Conservation (phyloP, 2,113 vertebrate species). For the Sarotherodon lohbergeri region DNA sequence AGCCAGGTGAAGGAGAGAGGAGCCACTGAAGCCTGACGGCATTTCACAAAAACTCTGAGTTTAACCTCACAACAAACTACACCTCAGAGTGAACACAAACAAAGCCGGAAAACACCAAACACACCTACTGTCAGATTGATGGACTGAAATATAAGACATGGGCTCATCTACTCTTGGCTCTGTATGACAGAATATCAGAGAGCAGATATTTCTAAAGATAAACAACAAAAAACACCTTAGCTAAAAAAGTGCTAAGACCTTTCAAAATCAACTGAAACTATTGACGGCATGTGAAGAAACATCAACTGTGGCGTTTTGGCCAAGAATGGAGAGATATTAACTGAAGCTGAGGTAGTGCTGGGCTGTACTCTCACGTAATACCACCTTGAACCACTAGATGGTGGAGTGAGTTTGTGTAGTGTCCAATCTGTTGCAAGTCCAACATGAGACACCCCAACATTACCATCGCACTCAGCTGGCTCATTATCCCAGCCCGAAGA, state of each 20-base stretch:
- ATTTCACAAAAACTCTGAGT: slow-evolving; percentile 3
- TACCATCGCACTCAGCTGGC: not conserved
- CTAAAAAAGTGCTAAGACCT: not conserved
- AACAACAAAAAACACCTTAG: not conserved
- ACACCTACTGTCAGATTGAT: not conserved
- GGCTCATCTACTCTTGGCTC: not conserved
- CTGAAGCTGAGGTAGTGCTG: not conserved
- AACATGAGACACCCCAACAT: not conserved
- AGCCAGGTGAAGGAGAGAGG: slow-evolving; percentile 36
- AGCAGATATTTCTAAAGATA: not conserved
- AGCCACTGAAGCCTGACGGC: not conserved
- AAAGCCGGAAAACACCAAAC: not conserved
- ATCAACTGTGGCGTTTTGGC: not conserved
- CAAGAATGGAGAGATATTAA: not conserved
- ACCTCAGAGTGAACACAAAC: not conserved
- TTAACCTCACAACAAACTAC: not conserved
- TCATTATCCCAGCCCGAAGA: not conserved
- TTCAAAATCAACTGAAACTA: not conserved
- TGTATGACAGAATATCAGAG: not conserved
- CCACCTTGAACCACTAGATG: accelerated
- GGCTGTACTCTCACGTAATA: not conserved
- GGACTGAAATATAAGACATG: not conserved
- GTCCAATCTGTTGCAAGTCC: not conserved
- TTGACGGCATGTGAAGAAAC: not conserved
- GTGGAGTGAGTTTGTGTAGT: not conserved